phyloP scores from a whole-genome alignment of 2,797 vertebrate species.

The Leptoclinus maculatus region DNA sequence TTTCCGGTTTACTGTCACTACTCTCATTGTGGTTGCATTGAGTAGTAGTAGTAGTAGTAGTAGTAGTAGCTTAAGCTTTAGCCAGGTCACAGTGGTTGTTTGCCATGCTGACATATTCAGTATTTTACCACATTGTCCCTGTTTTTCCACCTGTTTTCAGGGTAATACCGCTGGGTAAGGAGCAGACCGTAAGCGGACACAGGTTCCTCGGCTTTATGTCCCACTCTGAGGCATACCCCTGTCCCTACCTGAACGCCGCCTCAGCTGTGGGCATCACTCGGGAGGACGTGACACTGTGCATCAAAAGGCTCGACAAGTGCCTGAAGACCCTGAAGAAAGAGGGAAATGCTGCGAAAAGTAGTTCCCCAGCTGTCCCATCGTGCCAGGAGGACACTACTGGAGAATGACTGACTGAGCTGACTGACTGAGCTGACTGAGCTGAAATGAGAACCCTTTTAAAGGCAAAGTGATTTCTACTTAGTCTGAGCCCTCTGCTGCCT shows the following conservation, averaged over 20 bases:
- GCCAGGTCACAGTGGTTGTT: not conserved
- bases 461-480: not conserved
- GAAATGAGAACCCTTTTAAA: slow-evolving; percentile 1
- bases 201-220: slow-evolving; percentile 96
- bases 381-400: slow-evolving; percentile 37
- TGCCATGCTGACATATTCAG: not conserved
- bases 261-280: slow-evolving; percentile 93
- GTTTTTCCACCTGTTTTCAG: slow-evolving; percentile 72
- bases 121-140: not conserved
- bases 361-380: not conserved
- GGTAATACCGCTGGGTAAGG: slow-evolving; percentile 89
- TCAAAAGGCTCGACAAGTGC: slow-evolving; percentile 95
- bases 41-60: too few species aligned
- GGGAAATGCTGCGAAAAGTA: slow-evolving; percentile 17
- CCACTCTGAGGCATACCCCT: slow-evolving; percentile 89
- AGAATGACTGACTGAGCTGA: slow-evolving; percentile 37
- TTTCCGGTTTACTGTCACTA: not conserved
- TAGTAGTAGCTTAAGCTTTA: not conserved
- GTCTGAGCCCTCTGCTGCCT: not conserved
- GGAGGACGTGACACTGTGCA: slow-evolving; percentile 90
- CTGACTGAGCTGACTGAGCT: not conserved
- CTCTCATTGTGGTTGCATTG: not conserved
- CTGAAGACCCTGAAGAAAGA: slow-evolving; percentile 88
- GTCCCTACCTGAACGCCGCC: slow-evolving; percentile 96
- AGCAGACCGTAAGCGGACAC: slow-evolving; percentile 91